Percentiles rank a stretch among this genome's conserved stretches.
phyloP scores from a whole-genome alignment of 2,113 vertebrate genomes.

The Eubucco bourcierii region DNA sequence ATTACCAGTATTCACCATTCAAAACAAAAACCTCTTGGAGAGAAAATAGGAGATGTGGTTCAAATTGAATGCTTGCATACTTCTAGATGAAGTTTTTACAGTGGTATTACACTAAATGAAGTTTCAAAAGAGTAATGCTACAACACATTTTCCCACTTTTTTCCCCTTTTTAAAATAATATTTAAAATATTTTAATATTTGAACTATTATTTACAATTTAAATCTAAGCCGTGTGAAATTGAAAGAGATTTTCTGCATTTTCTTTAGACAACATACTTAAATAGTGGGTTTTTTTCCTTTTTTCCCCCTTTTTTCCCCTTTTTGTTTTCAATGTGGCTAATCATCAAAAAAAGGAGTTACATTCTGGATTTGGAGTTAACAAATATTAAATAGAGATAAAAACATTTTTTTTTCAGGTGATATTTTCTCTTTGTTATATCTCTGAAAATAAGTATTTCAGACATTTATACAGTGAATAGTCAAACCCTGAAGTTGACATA shows the following conservation, averaged over 20 bases:
- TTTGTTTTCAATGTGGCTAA: neutral
- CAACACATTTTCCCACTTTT: neutral
- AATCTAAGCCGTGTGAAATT: neutral
- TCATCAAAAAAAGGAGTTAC: neutral
- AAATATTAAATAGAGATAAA: neutral
- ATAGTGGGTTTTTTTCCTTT: neutral
- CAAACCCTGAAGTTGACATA: neutral
- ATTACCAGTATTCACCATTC: neutral
- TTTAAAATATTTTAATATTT: conserved; percentile 48
- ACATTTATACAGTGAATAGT: neutral
- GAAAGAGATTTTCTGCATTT: neutral
- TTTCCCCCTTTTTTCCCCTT: no score
- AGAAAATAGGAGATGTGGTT: neutral
- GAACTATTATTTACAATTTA: neutral
- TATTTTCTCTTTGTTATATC: neutral
- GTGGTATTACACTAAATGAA: conserved; percentile 12
- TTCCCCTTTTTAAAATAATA: neutral
- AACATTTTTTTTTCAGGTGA: no score
- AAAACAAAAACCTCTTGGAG: neutral
- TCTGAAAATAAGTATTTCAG: neutral
- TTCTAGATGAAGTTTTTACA: conserved; percentile 1
- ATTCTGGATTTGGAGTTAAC: neutral
- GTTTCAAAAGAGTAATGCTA: neutral
- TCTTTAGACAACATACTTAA: neutral
- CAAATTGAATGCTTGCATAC: neutral